These are phyloP conservation scores for Telmatherina bonti DNA, from an alignment of 2,797 vertebrate species.

Conservation along the genomic window DNA sequence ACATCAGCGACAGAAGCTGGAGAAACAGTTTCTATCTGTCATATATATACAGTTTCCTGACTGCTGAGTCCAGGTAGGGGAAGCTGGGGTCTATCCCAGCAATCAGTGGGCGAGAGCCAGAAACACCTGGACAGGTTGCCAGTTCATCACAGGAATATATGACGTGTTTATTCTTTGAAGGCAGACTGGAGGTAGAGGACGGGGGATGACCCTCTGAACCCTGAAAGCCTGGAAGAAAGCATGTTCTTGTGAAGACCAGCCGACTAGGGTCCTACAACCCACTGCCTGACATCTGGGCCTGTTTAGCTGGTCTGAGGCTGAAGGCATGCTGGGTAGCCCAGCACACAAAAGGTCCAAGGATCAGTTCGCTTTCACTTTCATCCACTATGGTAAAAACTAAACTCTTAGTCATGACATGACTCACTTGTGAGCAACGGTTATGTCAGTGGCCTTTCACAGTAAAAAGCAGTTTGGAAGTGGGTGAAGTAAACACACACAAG, in stretches of 20 bases:
- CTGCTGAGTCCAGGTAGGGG: too few relatives aligned
- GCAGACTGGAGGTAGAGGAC: slow-evolving; percentile 38
- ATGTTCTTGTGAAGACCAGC: slow-evolving; percentile 63
- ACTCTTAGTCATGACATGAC: slow-evolving; percentile 17
- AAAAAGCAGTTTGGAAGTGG: slow-evolving; percentile 14
- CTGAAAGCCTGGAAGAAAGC: slow-evolving; percentile 60
- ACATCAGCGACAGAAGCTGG: slow-evolving; percentile 45
- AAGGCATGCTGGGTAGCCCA: slow-evolving; percentile 72
- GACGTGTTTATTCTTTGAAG: slow-evolving; percentile 45
- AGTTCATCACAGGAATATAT: too few relatives aligned
- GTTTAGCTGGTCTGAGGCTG: slow-evolving; percentile 69
- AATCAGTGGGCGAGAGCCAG: too few relatives aligned
- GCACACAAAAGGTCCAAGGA: slow-evolving; percentile 63
- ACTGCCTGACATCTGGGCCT: slow-evolving; percentile 76
- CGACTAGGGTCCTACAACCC: slow-evolving; percentile 70
- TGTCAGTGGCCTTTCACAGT: slow-evolving; percentile 17
- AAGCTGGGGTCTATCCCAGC: too few relatives aligned
- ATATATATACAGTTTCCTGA: slow-evolving; percentile 76
- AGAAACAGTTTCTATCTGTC: slow-evolving; percentile 70
- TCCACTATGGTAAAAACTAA: slow-evolving; percentile 41
- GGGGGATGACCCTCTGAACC: slow-evolving; percentile 65
- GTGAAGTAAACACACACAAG: slow-evolving; percentile 16
- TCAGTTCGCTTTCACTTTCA: slow-evolving; percentile 71
- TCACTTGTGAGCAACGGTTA: slow-evolving; percentile 11
- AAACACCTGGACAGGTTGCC: too few relatives aligned